Base-by-base conservation (phyloP, 1,140 invertebrate genomes). In the Probaryconus sp. region DNA sequence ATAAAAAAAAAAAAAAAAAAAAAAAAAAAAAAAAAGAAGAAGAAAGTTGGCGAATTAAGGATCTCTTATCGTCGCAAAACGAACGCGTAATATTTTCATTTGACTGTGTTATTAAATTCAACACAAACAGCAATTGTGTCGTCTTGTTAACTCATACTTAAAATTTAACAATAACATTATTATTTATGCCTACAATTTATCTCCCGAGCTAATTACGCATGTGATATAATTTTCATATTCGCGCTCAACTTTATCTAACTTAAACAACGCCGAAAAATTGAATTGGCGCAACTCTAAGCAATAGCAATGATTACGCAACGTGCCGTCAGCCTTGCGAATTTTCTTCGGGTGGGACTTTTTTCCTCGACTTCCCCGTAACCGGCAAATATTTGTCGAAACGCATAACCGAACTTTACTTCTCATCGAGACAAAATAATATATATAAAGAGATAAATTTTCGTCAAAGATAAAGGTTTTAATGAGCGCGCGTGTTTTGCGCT, bases 401-500 rank as follows among this genome's bases (percentile, higher is more conserved):
- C 6, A 13, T 13, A 18, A 4, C 7, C 43, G 16, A 26, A 9
- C 28, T 47, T 47, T 47, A 24, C 43, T n/a, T n/a, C n/a, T n/a
- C n/a, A n/a, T n/a, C n/a, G n/a, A n/a, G n/a, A n/a, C n/a, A n/a
- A n/a, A n/a, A n/a, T n/a, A n/a, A n/a, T n/a, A n/a, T n/a, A 63
- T 47, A 47, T 33, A 45, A 56, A 28, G 33, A 11, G 43, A 43
- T 45, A 40, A 61, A 55, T 55, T 33, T 48, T 53, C 9, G 10
- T 31, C 7, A 10, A 45, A 60, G 50, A 69, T 43, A 58, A 58
- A 70, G 72, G 79, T 71, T 79, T 80, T 81, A 82, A 83, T 78
- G 78, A 79, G 76, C 76, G 78, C 78, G 76, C 76, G 76, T 79
- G 79, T 77, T 78, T 79, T 81, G 81, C 69, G 75, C 75, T 70